Base-by-base conservation (phyloP, 2,797 vertebrate species). In the Pristis pectinata region DNA sequence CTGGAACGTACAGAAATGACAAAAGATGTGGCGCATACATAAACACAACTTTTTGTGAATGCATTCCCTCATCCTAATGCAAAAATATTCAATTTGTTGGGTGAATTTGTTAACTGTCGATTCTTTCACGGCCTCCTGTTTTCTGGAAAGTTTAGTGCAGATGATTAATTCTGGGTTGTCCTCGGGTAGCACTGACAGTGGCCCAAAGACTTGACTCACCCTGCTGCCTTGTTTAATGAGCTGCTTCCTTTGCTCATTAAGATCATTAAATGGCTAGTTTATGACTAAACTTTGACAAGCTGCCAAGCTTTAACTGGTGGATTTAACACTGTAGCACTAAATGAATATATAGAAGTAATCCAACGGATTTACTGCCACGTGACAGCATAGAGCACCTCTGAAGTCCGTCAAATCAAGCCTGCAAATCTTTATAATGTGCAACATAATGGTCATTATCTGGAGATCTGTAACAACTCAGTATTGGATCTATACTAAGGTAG, bases 401-500 rank as follows among this genome's bases (percentile, higher is more conserved):
- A 85, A 85, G n/a, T 30, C 53, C n/a, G 59, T 11, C 53, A 61
- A 89, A 89, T 61, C 85, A 89, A 89, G 17, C 53, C 34, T 19
- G 85, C 53, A 59, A 61, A 89, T 89, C 56, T 89, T 89, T 89
- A 89, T 89, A 89, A n/a, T n/a, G 34, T n/a, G 56, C 56, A n/a
- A 56, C 56, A n/a, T 56, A 89, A 89, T 89, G 56, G 83, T 89
- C 11, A 89, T 89, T 89, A 89, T 30, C 85, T 61, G 64, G 6
- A 17, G 64, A 67, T 67, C 10, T 67, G 64, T 19, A 67, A 67
- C 6, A 19, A 13, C 64, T 67, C 10, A 10, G 5, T 10, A 11
- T 19, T 67, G 64, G 64, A 67, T 67, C 85, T 61, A 59, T 89
- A 61, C 85, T 19, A 7, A 89, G 34, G 85, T 61, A 37, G 34